phyloP scores from a whole-genome alignment of 2,797 vertebrate genomes.

The Dromococcyx pavoninus region DNA sequence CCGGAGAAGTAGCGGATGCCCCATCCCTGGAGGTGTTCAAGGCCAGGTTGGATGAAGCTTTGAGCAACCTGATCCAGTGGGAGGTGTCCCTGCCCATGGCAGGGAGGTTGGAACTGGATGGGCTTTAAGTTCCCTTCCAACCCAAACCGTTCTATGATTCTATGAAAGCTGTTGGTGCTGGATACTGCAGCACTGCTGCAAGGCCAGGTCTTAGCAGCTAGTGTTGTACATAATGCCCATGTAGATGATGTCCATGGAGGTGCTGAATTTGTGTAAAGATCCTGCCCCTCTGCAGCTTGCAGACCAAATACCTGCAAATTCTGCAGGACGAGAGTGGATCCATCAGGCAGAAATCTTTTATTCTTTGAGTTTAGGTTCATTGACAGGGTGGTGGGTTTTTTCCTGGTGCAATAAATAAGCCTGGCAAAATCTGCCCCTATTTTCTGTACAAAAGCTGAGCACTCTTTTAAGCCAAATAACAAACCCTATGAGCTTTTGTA shows the following conservation, averaged over 20 bases:
- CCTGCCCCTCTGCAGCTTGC: background rate
- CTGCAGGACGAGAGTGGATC: background rate
- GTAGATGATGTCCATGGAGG: background rate
- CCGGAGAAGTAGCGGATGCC: too few relatives aligned
- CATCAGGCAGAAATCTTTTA: background rate
- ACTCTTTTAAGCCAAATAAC: background rate
- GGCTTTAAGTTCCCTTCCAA: too few relatives aligned
- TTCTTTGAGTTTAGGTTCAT: background rate
- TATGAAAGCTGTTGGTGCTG: background rate
- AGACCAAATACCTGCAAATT: background rate
- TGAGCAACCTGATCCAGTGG: too few relatives aligned
- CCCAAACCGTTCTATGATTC: too few relatives aligned
- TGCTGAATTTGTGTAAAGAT: background rate
- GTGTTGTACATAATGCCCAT: fast-evolving
- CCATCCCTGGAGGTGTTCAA: too few relatives aligned
- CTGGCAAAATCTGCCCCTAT: background rate
- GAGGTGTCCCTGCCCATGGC: too few relatives aligned
- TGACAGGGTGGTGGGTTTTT: background rate
- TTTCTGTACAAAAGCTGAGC: background rate
- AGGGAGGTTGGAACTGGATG: too few relatives aligned
- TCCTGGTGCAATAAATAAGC: background rate
- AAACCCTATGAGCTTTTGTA: background rate
- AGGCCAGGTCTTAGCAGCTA: too few relatives aligned
- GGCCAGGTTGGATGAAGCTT: too few relatives aligned
- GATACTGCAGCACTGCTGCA: background rate